Conservation (phyloP, 2,888 invertebrate species). For the Lutraria lutraria region DNA sequence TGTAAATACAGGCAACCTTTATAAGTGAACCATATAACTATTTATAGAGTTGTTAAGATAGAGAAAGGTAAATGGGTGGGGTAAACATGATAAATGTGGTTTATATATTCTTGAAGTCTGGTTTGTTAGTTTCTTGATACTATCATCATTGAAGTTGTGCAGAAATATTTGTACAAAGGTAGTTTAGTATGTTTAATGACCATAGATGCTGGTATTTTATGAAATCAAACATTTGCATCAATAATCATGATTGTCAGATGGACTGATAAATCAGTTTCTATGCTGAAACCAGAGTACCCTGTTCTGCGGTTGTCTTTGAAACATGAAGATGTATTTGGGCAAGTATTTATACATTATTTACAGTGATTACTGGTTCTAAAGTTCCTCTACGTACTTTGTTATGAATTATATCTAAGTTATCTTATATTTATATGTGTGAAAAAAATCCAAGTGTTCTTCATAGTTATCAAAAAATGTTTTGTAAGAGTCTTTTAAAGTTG, state of each 20-base stretch:
- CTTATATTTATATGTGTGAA: background rate
- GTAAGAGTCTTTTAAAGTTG: too few species aligned
- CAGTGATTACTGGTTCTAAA: background rate
- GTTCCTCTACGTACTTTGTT: background rate
- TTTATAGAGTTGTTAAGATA: conserved; percentile 43
- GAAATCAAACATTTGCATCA: conserved; percentile 19
- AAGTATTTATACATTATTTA: background rate
- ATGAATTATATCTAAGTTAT: background rate
- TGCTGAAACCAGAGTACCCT: background rate
- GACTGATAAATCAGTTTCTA: background rate
- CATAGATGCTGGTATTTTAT: conserved; percentile 13
- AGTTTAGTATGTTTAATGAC: conserved; percentile 7
- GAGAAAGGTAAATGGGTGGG: background rate
- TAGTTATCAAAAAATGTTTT: too few species aligned
- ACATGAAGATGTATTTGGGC: background rate
- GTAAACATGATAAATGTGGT: conserved; percentile 2
- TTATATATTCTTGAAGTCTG: conserved; percentile 1
- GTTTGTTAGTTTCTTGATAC: background rate
- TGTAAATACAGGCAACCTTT: conserved; percentile 48
- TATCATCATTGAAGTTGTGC: conserved; percentile 1
- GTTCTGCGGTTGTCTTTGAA: background rate
- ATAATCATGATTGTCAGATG: conserved; percentile 18
- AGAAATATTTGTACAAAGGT: conserved; percentile 10
- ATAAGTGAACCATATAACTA: conserved; percentile 47
- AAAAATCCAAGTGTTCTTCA: too few species aligned